Conservation (phyloP, 2,888 invertebrate species). For the Alcis repandata region DNA sequence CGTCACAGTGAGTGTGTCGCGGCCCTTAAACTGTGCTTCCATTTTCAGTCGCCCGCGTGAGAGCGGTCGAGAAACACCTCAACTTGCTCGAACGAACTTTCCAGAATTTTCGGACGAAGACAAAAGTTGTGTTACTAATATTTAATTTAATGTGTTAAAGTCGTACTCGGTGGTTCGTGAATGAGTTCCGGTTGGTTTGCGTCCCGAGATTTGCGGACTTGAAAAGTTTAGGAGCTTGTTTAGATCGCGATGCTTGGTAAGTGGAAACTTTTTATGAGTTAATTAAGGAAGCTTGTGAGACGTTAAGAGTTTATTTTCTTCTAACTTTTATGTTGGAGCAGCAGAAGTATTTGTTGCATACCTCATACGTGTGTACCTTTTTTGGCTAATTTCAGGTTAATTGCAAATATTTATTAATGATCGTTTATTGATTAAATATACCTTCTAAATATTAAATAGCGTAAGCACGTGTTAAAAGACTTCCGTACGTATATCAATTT, state of each 20-base stretch:
- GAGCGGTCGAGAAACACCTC: conserved; percentile 38
- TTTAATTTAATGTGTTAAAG: conserved; percentile 9
- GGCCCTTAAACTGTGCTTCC: conserved; percentile 14
- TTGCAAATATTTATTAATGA: too few relatives aligned
- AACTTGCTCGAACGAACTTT: conserved; percentile 18
- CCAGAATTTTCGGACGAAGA: conserved; percentile 2
- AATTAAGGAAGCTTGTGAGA: conserved; percentile 20
- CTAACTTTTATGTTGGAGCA: background rate
- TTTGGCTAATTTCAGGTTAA: too few relatives aligned
- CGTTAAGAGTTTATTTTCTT: conserved; percentile 13
- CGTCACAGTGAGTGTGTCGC: conserved; percentile 13
- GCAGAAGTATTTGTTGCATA: background rate
- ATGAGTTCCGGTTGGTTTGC: conserved; percentile 21
- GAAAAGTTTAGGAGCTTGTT: conserved; percentile 28
- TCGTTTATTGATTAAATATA: too few relatives aligned
- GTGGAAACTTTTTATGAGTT: conserved; percentile 23
- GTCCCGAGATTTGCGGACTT: conserved; percentile 12
- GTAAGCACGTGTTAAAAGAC: too few relatives aligned
- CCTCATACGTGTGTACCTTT: background rate
- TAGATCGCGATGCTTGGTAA: conserved; percentile 27
- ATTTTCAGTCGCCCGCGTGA: conserved; percentile 42
- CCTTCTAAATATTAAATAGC: too few relatives aligned
- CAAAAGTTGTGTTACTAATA: conserved; percentile 18
- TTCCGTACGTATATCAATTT: too few relatives aligned
- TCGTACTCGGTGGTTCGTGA: conserved; percentile 19